Evolutionary conservation across 2,113 vertebrate species (phyloP).

Genomic region (Pangasianodon gigas): DNA sequence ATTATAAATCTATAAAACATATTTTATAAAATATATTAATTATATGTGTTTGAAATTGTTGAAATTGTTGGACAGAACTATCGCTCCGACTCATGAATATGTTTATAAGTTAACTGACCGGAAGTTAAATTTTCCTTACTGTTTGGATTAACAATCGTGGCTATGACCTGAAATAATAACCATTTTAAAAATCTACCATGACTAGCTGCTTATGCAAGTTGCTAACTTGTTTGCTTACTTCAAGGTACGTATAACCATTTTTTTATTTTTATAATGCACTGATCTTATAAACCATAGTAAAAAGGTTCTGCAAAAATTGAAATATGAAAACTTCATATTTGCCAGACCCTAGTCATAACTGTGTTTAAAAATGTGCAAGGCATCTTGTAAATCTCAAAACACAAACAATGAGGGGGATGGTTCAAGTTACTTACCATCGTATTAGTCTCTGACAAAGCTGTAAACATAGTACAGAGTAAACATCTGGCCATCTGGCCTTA

Average conservation of each 20-base stretch:
- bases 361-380: not conserved
- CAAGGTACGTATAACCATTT: not conserved
- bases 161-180: not conserved
- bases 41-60: not conserved
- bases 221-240: not conserved
- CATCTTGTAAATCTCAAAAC: not conserved
- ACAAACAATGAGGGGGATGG: not conserved
- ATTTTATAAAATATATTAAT: no score
- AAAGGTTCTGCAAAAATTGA: not conserved
- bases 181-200: not conserved
- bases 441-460: slow-evolving; percentile 7
- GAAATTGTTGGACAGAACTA: not conserved
- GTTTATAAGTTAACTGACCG: not conserved
- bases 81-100: not conserved
- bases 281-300: not conserved
- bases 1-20: not conserved
- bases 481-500: slow-evolving; percentile 23
- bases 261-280: not conserved
- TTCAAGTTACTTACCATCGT: not conserved
- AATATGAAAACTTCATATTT: not conserved
- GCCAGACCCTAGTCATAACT: not conserved
- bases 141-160: not conserved
- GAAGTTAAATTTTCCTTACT: not conserved
- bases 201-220: not conserved
- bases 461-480: not conserved